These are phyloP conservation scores for Eulimnadia texana DNA, from an alignment of 1,140 invertebrate genomes.

Conservation along the genomic window DNA sequence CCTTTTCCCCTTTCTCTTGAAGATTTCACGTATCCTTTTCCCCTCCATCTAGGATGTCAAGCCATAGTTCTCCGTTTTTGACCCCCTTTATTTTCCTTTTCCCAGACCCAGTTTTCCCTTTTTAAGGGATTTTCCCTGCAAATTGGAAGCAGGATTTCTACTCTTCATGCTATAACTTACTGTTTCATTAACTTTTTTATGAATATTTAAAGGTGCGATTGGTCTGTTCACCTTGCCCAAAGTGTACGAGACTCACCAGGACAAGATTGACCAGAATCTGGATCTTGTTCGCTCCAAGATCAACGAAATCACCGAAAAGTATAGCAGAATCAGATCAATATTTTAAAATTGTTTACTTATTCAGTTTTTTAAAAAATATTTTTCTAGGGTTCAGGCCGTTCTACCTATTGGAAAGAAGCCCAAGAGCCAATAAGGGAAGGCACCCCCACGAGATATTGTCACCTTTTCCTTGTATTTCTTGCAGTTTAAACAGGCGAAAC, in stretches of 20 bases:
- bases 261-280: slow-evolving; percentile 86
- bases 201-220: too few relatives aligned
- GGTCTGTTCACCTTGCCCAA: slow-evolving; percentile 90
- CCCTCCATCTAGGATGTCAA: too few relatives aligned
- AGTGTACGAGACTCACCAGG: slow-evolving; percentile 94
- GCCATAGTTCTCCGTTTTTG: too few relatives aligned
- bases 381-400: slow-evolving; percentile 62
- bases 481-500: not conserved
- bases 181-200: too few relatives aligned
- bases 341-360: too few relatives aligned
- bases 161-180: too few relatives aligned
- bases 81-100: too few relatives aligned
- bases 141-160: too few relatives aligned
- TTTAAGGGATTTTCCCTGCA: too few relatives aligned
- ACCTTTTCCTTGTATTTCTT: not conserved
- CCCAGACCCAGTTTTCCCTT: too few relatives aligned
- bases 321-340: slow-evolving; percentile 29
- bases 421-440: slow-evolving; percentile 61
- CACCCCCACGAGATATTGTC: too few relatives aligned
- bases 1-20: slow-evolving; percentile 4
- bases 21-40: slow-evolving; percentile 21
- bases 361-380: too few relatives aligned
- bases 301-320: slow-evolving; percentile 77
- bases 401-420: slow-evolving; percentile 80
- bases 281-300: slow-evolving; percentile 73